These are phyloP conservation scores for Monoplex corrugatus DNA, from an alignment of 2,888 invertebrate species.

Conservation along the genomic window DNA sequence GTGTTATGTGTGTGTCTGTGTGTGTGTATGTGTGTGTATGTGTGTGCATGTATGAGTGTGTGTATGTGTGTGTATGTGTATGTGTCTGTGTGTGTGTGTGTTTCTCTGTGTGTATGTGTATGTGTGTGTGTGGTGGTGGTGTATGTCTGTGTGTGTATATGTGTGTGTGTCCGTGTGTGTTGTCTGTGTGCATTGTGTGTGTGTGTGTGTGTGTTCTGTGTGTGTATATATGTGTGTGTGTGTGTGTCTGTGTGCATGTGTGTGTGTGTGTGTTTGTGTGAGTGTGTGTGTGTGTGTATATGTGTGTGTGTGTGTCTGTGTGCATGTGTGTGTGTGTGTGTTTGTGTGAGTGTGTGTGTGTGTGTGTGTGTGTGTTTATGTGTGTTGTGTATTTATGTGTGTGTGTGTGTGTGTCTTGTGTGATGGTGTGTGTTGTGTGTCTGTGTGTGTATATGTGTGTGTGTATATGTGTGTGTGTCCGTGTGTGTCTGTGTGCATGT, in stretches of 20 bases:
- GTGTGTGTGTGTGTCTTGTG: too few species aligned
- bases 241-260: not conserved
- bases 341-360: not conserved
- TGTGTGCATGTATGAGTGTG: not conserved
- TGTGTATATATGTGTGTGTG: not conserved
- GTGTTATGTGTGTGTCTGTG: too few species aligned
- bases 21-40: not conserved
- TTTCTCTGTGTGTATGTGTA: too few species aligned
- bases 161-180: too few species aligned
- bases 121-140: too few species aligned
- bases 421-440: too few species aligned
- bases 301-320: not conserved
- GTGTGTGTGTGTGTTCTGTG: too few species aligned
- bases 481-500: not conserved
- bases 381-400: not conserved
- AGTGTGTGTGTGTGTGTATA: not conserved
- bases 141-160: too few species aligned
- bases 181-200: too few species aligned
- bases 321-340: not conserved
- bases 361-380: not conserved
- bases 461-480: not conserved
- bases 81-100: too few species aligned
- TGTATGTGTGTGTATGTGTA: not conserved
- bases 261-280: not conserved
- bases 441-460: not conserved